Conservation (phyloP, 2,797 vertebrate species). For the Pogoniulus pusillus region DNA sequence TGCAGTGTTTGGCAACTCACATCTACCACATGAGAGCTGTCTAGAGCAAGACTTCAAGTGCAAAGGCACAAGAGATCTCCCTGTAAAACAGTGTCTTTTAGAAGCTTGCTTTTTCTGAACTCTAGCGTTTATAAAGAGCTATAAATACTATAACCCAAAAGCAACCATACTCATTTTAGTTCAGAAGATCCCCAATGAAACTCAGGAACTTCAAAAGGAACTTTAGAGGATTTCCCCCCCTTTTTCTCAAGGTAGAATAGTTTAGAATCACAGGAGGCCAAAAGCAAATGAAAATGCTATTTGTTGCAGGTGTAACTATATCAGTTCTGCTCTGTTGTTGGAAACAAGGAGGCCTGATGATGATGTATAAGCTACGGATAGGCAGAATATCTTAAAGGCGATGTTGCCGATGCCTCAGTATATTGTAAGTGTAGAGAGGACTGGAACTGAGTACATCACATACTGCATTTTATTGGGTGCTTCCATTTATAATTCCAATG, state of each 20-base stretch:
- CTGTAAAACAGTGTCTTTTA: not conserved
- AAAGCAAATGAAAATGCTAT: not conserved
- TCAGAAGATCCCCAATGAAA: not conserved
- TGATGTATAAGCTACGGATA: not conserved
- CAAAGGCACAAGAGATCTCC: not conserved
- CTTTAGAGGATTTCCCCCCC: not conserved
- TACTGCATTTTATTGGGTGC: not conserved
- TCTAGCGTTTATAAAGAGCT: not conserved
- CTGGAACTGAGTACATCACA: not conserved
- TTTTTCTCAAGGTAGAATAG: not conserved
- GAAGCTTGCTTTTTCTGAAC: not conserved
- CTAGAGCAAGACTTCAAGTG: not conserved
- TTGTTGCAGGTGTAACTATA: not conserved
- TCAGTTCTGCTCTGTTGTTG: not conserved
- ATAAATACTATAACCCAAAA: not conserved
- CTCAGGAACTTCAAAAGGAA: not conserved
- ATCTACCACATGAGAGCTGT: not conserved
- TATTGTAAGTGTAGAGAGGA: not conserved
- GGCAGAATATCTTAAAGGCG: not conserved
- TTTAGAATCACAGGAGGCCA: not conserved
- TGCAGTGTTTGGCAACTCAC: not conserved
- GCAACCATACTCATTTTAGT: not conserved
- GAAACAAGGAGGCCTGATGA: not conserved
- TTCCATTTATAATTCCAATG: conserved; percentile 30
- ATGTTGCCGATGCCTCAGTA: not conserved